Evolutionary conservation across 2,888 invertebrate species (phyloP), one percentile per base, ranked within the genome.

Genomic region (Galerucella calmariensis): DNA sequence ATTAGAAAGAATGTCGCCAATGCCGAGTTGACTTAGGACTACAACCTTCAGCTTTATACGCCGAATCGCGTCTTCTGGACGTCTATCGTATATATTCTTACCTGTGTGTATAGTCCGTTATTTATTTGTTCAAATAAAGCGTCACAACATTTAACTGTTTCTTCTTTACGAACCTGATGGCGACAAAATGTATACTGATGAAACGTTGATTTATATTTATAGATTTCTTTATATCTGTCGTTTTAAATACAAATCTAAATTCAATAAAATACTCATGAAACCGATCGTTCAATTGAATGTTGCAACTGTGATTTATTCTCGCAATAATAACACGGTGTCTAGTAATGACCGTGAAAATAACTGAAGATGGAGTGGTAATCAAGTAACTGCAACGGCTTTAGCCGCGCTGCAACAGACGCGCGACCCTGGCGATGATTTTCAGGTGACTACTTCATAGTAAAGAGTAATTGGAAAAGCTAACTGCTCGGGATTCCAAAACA

Each of bases 1-100:
- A 84, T 84, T 84, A 84, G 83, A 81, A 81, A 81, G 83, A 82
- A 84, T 84, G 83, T 83, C 81, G 79, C 81, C 80, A 79, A 83
- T 82, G 83, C 81, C 79, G 82, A 80, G 80, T 80, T 80, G 81
- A 82, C 81, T 80, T 80, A 79, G 79, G 78, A 75, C 75, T 79
- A 76, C 71, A 75, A 72, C 75, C 75, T 72, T 77, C 76, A 74
- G 73, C 63, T 77, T 78, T 79, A 79, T 77, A 76, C 67, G 59
- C 75, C 70, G 77, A 78, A 75, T 71, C 58, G 58, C 65, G 65
- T 72, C 62, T 11, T 16, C n/a, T 44, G 24, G 62, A 69, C 75
- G 58, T 66, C 66, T 51, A 46, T 24, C 66, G 75, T 72, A 72
- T 72, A 46, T 72, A 46, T 75, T 69, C 67, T 67, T 20, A 20